Evolutionary conservation across 2,888 invertebrate species (phyloP), one percentile per base, ranked within the genome.

Genomic region (Phlogophora meticulosa): DNA sequence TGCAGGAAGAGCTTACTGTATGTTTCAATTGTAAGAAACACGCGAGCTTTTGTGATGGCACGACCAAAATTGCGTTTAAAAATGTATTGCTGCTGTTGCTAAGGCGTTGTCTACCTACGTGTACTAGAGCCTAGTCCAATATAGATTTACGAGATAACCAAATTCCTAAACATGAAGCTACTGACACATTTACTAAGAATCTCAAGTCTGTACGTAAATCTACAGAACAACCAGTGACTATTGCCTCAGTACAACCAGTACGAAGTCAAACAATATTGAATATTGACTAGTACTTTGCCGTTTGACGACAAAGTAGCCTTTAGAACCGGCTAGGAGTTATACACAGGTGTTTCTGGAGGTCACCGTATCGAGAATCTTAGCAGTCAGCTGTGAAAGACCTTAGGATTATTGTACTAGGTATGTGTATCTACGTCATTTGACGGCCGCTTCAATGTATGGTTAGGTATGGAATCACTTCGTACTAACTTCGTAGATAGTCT

Each of bases 331-430:
- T 82, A 63, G 67, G 62, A 80, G 77, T 56, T 80, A 80, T 76
- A 73, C 67, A 76, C 80, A 80, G 80, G 80, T 80, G 80, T 82
- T 71, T 68, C 49, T 82, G 67, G 80, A 80, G 80, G 80, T 82
- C 82, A 76, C 48, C 24, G 55, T 69, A 73, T 63, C 77, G 73
- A 82, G 67, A 82, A 76, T 66, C 76, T 66, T 66, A 76, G 15
- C 66, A 60, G 65, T 80, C 80, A 80, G 80, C 72, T 73, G 77
- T 70, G 72, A 58, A 78, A 75, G 58, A 75, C 69, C 75, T 75
- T 68, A 79, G 49, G 20, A 55, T 48, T 67, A 48, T 67, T 59
- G 55, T 78, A 38, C 49, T 73, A 28, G 28, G 2, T 28, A 34
- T 61, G 56, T 72, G 40, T 58, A 43, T 20, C 15, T 32, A 55